A percentile compares a stretch with the other conserved stretches of the same genome.
phyloP scores from a whole-genome alignment of 2,888 invertebrate species.

The Heliconius erato region DNA sequence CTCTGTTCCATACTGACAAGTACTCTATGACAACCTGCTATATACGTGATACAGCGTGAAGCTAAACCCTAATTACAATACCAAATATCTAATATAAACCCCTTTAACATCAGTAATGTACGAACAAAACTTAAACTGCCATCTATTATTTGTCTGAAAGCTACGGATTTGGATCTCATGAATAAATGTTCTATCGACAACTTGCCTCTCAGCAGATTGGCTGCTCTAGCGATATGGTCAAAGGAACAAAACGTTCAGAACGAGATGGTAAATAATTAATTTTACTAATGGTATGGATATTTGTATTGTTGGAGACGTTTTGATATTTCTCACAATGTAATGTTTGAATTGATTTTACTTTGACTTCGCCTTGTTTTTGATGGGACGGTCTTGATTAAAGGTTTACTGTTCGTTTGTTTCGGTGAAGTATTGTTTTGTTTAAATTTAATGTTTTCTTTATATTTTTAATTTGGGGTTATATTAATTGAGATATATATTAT shows the following conservation, averaged over 20 bases:
- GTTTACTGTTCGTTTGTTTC: neutral
- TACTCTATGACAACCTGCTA: neutral
- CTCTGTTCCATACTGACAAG: too few species aligned
- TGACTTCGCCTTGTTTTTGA: conserved; percentile 35
- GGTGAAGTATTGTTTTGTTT: neutral
- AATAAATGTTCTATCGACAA: conserved; percentile 65
- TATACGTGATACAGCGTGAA: neutral
- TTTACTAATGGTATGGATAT: conserved; percentile 77
- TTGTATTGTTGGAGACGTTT: conserved; percentile 71
- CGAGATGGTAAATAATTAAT: conserved; percentile 83
- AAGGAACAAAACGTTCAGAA: conserved; percentile 73
- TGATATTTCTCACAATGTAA: conserved; percentile 74
- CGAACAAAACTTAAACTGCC: conserved; percentile 45
- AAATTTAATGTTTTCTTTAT: neutral
- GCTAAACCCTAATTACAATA: neutral
- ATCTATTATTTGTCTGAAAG: conserved; percentile 48
- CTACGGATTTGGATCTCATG: conserved; percentile 49
- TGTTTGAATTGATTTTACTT: conserved; percentile 59
- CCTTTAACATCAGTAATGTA: conserved; percentile 14
- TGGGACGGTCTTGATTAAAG: neutral
- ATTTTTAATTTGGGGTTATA: neutral
- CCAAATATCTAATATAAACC: neutral
- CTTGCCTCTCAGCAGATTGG: conserved; percentile 75
- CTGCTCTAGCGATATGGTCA: conserved; percentile 74
- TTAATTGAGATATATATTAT: too few species aligned